These are phyloP conservation scores for Gyps fulvus DNA, from an alignment of 2,113 vertebrate species.

Conservation along the genomic window DNA sequence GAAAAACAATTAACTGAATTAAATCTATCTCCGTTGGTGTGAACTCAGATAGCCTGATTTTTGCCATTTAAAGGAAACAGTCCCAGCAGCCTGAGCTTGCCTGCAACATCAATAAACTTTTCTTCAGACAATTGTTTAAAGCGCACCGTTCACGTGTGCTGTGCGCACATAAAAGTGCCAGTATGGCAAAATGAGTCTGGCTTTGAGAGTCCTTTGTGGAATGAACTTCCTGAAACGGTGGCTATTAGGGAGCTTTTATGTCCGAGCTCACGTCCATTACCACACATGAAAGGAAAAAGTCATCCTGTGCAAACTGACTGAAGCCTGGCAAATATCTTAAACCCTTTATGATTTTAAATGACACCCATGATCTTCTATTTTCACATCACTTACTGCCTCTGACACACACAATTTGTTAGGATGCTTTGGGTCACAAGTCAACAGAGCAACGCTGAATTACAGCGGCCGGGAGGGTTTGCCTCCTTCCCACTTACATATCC, in stretches of 20 bases:
- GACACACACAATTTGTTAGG: not conserved
- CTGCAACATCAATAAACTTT: not conserved
- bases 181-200: not conserved
- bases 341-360: not conserved
- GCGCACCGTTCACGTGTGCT: not conserved
- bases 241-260: constrained; percentile 24
- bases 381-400: not conserved
- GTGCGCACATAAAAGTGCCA: not conserved
- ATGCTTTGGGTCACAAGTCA: not conserved
- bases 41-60: not conserved
- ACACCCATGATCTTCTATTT: not conserved
- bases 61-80: not conserved
- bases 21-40: not conserved
- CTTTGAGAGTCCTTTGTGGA: constrained; percentile 9
- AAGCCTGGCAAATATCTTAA: not conserved
- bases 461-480: not conserved
- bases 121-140: constrained; percentile 34
- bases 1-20: not conserved
- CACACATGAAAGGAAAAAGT: not conserved
- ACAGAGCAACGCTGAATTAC: not conserved
- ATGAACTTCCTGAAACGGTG: not conserved
- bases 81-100: not conserved
- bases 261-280: not conserved
- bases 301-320: not conserved
- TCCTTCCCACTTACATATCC: not conserved